A percentile compares a stretch with the other conserved stretches of the same genome.
Evolutionary conservation across 2,888 invertebrate genomes (phyloP).

Genomic region (Lumbricus terrestris): DNA sequence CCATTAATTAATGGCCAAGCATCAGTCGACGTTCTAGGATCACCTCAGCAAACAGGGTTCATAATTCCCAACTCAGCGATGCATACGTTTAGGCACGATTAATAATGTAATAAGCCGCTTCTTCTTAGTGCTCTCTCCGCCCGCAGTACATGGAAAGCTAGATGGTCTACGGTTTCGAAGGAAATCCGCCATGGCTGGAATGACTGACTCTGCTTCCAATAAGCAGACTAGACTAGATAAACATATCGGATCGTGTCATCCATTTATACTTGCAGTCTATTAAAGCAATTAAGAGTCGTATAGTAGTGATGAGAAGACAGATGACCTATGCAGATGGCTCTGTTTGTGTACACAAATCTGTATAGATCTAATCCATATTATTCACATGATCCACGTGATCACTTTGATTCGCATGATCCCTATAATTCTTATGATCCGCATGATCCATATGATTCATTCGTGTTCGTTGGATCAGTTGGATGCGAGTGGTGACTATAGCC

Average conservation of each 20-base stretch:
- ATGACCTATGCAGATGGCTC: too few relatives aligned
- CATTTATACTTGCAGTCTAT: neutral
- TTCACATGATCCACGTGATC: too few relatives aligned
- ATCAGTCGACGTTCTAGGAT: neutral
- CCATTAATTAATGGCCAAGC: too few relatives aligned
- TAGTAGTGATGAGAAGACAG: too few relatives aligned
- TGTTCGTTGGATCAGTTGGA: too few relatives aligned
- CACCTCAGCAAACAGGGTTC: neutral
- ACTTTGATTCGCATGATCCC: too few relatives aligned
- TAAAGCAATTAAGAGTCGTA: too few relatives aligned
- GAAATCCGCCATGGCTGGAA: neutral
- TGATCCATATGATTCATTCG: too few relatives aligned
- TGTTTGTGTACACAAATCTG: too few relatives aligned
- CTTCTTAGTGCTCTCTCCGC: neutral
- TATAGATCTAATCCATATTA: too few relatives aligned
- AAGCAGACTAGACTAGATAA: neutral
- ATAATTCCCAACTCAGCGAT: neutral
- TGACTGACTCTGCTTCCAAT: neutral
- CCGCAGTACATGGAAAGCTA: neutral
- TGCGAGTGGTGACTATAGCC: too few relatives aligned
- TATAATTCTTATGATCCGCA: too few relatives aligned
- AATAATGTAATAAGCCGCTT: neutral
- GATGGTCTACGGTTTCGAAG: neutral
- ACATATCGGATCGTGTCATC: neutral
- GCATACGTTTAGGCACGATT: neutral